These are phyloP conservation scores for Drosophila oshimai DNA, from an alignment of 1,140 invertebrate genomes.

Conservation along the genomic window DNA sequence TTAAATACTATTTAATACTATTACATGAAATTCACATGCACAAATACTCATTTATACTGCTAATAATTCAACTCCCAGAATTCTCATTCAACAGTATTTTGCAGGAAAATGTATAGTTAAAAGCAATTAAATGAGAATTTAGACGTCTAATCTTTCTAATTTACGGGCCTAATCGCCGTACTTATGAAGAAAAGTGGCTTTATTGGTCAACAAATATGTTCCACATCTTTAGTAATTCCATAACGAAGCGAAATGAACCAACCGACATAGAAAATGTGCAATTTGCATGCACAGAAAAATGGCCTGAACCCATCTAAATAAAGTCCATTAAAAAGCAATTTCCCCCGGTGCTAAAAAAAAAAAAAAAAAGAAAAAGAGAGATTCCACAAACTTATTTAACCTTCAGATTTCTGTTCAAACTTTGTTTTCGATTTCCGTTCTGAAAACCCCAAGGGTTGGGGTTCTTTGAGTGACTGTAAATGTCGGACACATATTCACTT, in stretches of 20 bases:
- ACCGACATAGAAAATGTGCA: not conserved
- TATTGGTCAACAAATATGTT: too few relatives aligned
- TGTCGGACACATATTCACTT: conserved; percentile 44
- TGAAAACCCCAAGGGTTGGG: conserved; percentile 16
- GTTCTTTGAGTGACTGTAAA: conserved; percentile 21
- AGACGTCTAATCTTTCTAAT: too few relatives aligned
- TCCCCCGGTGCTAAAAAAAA: conserved; percentile 27
- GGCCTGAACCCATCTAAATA: conserved; percentile 21
- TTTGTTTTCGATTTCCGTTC: conserved; percentile 55
- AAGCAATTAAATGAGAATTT: too few relatives aligned
- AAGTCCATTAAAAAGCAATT: conserved; percentile 58
- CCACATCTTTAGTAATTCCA: not conserved
- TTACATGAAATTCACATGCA: too few relatives aligned
- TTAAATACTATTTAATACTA: too few relatives aligned
- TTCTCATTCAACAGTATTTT: too few relatives aligned
- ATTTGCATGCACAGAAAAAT: conserved; percentile 13
- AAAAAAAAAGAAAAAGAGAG: conserved; percentile 1
- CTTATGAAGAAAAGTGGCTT: too few relatives aligned
- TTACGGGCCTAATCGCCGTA: too few relatives aligned
- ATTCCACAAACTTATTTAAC: conserved; percentile 37
- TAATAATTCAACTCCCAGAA: too few relatives aligned
- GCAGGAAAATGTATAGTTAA: too few relatives aligned
- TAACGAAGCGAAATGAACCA: not conserved
- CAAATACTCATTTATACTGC: too few relatives aligned
- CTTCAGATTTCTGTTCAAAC: conserved; percentile 42